Evolutionary conservation across 1,140 invertebrate species (phyloP), one percentile per base, ranked within the genome.

Genomic region (Pachypeltis micranthus): DNA sequence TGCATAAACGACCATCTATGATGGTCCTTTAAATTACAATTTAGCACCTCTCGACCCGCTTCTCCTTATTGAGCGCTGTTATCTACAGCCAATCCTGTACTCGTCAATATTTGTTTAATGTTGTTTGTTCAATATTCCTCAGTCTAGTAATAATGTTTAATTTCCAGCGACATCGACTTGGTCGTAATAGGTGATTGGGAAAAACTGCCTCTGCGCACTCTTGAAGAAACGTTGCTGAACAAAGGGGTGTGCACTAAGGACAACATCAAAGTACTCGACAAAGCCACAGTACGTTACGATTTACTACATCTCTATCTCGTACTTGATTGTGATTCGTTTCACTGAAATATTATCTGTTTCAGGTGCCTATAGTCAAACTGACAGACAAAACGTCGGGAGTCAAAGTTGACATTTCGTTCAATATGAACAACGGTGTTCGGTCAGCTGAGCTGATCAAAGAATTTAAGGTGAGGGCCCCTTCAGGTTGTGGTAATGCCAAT

Each of bases 321-420:
- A 44, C 39, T 44, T 12, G 12, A 12, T 44, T 44, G 12, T 44
- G 10, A 12, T 23, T 56, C 23, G 25, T 2, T 56, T n/a, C 14
- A 23, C 25, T 51, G 3, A 23, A 3, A 16, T 44, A 44, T 34
- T 55, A 66, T 67, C 16, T 63, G 66, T 73, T 69, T 2, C 68
- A 84, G 82, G 83, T 98, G 68, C 95, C 96, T 67, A 98, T 98
- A 69, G 88, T 98, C 28, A 98, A 98, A 79, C 80, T 98, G 71
- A 95, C 90, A n/a, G 95, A 99, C 77, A 86, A 86, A 66, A 84
- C 87, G 73, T 95, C 93, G 34, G 91, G 95, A 67, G 88, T 98
- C 56, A 86, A 85, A 74, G 91, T 97, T 67, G 96, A 99, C 78
- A 98, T 99, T 72, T 96, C 93, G 71, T 98, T 98, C 79, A 98